phyloP scores from a whole-genome alignment of 2,888 invertebrate genomes.

The Calameuta pallipes region DNA sequence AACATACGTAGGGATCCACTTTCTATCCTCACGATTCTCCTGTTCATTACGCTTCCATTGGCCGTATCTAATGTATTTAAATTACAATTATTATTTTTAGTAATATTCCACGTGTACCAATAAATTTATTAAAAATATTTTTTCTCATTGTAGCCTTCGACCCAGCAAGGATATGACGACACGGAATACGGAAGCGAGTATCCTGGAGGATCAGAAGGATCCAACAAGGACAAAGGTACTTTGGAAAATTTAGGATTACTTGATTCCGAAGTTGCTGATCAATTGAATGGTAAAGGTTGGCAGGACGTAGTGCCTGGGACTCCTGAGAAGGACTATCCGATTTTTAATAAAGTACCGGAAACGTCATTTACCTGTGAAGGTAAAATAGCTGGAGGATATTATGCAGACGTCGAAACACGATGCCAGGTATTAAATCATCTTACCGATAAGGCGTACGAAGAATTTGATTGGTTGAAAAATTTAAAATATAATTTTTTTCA shows the following conservation, averaged over 20 bases:
- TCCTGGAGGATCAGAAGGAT: background rate
- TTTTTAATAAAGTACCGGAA: slow-evolving; percentile 60
- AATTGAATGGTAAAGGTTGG: slow-evolving; percentile 40
- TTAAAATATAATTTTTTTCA: background rate
- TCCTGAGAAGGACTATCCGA: slow-evolving; percentile 67
- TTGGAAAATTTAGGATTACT: slow-evolving; percentile 16
- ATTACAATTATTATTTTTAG: background rate
- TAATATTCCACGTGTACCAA: background rate
- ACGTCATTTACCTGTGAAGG: slow-evolving; percentile 66
- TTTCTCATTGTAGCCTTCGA: background rate
- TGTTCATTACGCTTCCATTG: slow-evolving; percentile 16
- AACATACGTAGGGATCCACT: slow-evolving; percentile 44
- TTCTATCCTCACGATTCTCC: slow-evolving; percentile 41
- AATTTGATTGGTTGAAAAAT: background rate
- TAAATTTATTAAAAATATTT: background rate
- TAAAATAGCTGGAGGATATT: slow-evolving; percentile 66
- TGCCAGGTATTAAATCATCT: slow-evolving; percentile 61
- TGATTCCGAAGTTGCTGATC: slow-evolving; percentile 25
- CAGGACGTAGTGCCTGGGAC: slow-evolving; percentile 63
- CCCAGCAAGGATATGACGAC: background rate
- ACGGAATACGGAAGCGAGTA: background rate
- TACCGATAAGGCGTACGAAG: background rate
- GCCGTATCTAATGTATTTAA: background rate
- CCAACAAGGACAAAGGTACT: background rate
- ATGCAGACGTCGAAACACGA: slow-evolving; percentile 66